Conservation (phyloP, 2,113 vertebrate genomes). For the Lycaon pictus region DNA sequence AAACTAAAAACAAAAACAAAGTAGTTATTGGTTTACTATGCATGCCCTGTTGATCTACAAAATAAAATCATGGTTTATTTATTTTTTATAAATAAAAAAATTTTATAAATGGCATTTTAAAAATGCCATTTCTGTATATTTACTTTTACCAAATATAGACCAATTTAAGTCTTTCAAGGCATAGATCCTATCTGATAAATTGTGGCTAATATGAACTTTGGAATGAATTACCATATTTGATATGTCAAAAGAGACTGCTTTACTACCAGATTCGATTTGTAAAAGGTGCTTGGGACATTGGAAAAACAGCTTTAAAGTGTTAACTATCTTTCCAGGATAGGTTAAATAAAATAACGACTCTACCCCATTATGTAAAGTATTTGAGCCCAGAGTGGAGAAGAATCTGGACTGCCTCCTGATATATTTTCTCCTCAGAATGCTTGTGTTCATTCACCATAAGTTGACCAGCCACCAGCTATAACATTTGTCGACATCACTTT, state of each 20-base stretch:
- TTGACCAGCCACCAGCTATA: background rate
- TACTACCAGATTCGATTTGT: background rate
- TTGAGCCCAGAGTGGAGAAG: background rate
- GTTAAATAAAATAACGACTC: background rate
- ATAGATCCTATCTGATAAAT: background rate
- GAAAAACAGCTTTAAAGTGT: constrained; percentile 28
- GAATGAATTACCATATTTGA: background rate
- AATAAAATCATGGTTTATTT: constrained; percentile 12
- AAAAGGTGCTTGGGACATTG: background rate
- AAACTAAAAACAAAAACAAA: background rate
- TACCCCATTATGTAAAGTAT: background rate
- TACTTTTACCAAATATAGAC: background rate
- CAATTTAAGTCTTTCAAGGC: background rate
- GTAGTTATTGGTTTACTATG: background rate
- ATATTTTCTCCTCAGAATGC: background rate
- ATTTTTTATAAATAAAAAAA: background rate
- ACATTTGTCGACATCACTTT: background rate
- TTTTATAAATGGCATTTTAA: no score
- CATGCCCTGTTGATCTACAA: background rate
- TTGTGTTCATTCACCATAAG: background rate
- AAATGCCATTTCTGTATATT: background rate
- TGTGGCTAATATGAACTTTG: constrained; percentile 33
- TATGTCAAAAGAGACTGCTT: background rate
- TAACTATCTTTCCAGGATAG: background rate
- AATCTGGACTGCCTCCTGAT: background rate